phyloP scores from a whole-genome alignment of 2,113 vertebrate species.

The Excalfactoria chinensis region DNA sequence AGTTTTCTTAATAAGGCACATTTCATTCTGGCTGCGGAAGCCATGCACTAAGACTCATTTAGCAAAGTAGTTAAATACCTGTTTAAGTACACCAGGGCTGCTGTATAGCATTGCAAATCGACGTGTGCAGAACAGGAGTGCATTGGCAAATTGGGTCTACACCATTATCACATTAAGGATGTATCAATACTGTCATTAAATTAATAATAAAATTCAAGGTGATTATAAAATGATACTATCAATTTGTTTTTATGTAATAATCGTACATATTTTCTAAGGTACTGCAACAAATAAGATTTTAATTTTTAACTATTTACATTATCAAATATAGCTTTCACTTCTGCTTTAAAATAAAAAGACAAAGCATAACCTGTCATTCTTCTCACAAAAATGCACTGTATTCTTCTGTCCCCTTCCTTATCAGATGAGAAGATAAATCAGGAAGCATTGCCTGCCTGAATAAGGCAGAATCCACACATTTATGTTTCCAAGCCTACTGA shows the following conservation, averaged over 20 bases:
- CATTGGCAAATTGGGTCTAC: neutral
- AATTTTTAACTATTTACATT: neutral
- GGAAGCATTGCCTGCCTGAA: neutral
- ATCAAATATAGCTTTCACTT: neutral
- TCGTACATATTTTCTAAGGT: neutral
- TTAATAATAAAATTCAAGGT: neutral
- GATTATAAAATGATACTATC: neutral
- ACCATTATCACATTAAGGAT: neutral
- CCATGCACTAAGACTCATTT: neutral
- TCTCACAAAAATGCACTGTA: neutral
- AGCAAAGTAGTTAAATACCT: slow-evolving; percentile 18
- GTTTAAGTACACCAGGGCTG: neutral
- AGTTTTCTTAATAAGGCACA: slow-evolving; percentile 50
- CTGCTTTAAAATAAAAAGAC: neutral
- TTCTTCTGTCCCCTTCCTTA: neutral
- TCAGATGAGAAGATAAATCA: neutral
- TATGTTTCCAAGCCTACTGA: neutral
- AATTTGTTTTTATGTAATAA: neutral
- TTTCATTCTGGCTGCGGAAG: slow-evolving; percentile 22
- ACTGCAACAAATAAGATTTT: neutral
- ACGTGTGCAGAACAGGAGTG: neutral
- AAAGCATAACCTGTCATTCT: neutral
- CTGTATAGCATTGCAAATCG: neutral
- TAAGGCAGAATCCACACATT: neutral
- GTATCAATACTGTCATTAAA: neutral